Base-by-base conservation (phyloP, 2,888 invertebrate genomes). In the Noctuana brunneofusca region DNA sequence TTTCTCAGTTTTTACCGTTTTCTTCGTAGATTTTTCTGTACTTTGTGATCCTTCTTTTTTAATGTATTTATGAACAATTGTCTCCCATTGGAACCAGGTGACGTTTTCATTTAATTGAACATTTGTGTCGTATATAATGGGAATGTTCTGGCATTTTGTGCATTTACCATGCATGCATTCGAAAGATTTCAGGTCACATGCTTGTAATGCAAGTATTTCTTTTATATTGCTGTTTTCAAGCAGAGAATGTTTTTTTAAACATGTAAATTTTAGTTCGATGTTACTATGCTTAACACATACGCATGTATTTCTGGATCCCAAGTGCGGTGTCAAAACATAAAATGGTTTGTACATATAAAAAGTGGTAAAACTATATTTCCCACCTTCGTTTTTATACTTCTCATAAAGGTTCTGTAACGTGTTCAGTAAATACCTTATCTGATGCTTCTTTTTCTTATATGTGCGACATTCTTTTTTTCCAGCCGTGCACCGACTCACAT, bases 341-440 rank as follows among this genome's bases (percentile, higher is more conserved):
- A 68, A 70, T 12, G 67, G 69, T 57, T 69, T 68, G 20, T 66
- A 56, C 20, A 59, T 67, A 27, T 49, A 67, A 55, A 71, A 70
- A 18, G 68, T 69, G 0, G 68, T 55, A 35, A 69, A 66, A 4
- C 63, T 56, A 18, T 60, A 62, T 24, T 53, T 63, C 4, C 69
- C 71, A 20, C 68, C 68, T 50, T 67, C 68, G 11, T 18, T 32
- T 63, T 49, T 68, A 60, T 69, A 71, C 41, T 58, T 69, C 48
- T 65, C 43, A 48, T 49, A 66, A 4, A 63, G 35, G 63, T 69
- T 65, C 1, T 24, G 8, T 8, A 69, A 24, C 5, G 65, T 66
- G 16, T 68, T 66, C 0, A 54, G n/a, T 27, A 68, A 20, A 43
- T 66, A 69, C 18, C 66, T 56, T 18, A 66, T 69, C 55, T 69